These are phyloP conservation scores for Oxycera nigricornis DNA, from an alignment of 2,888 invertebrate species.

Conservation along the genomic window DNA sequence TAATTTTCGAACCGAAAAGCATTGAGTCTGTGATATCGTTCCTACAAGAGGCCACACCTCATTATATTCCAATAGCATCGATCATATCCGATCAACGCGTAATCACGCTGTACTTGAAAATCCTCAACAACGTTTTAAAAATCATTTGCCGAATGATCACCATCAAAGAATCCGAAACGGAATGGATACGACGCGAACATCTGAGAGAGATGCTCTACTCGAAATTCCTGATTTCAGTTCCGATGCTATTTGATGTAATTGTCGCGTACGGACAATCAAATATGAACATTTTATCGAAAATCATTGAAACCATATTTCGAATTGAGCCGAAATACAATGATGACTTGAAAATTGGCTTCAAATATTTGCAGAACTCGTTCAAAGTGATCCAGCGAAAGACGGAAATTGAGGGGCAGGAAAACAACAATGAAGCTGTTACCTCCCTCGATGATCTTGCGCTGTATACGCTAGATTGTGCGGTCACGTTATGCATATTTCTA, in stretches of 20 bases:
- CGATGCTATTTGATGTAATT: conserved; percentile 80
- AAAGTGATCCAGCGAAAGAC: conserved; percentile 56
- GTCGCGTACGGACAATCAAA: conserved; percentile 76
- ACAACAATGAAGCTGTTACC: conserved; percentile 54
- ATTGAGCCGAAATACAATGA: conserved; percentile 66
- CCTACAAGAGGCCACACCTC: conserved; percentile 76
- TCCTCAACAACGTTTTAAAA: conserved; percentile 72
- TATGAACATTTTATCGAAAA: conserved; percentile 66
- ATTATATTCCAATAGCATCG: conserved; percentile 66
- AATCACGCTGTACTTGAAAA: conserved; percentile 65
- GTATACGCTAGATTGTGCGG: conserved; percentile 73
- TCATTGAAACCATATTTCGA: conserved; percentile 71
- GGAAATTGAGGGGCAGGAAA: conserved; percentile 51
- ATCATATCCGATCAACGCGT: conserved; percentile 62
- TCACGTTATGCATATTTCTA: conserved; percentile 73
- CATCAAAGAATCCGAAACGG: conserved; percentile 76
- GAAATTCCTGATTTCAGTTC: conserved; percentile 82
- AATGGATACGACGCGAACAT: conserved; percentile 71
- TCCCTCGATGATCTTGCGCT: conserved; percentile 71
- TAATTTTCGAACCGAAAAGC: conserved; percentile 71
- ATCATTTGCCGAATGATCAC: conserved; percentile 80
- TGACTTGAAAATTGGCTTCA: conserved; percentile 66
- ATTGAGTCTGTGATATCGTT: conserved; percentile 74
- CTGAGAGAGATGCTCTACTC: conserved; percentile 78
- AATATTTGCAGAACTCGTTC: conserved; percentile 65